Percentiles rank a stretch among this genome's conserved stretches.
Evolutionary conservation across 2,888 invertebrate species (phyloP).

Genomic region (Trichacis sp.): DNA sequence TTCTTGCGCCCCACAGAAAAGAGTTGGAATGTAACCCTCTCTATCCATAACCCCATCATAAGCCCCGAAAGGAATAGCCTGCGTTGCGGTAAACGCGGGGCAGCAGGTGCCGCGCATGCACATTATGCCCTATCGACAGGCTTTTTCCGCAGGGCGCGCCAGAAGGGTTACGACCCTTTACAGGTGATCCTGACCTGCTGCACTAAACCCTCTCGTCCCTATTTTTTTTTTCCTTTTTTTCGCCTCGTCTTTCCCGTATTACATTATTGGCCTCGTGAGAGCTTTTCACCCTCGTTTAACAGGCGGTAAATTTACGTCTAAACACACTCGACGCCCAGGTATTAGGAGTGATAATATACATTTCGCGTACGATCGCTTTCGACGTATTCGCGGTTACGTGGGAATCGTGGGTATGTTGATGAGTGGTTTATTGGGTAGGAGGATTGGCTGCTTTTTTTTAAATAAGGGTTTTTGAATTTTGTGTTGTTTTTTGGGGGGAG

Average conservation of each 20-base stretch:
- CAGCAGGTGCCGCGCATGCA: slow-evolving; percentile 31
- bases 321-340: slow-evolving; percentile 3
- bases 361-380: neutral
- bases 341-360: neutral
- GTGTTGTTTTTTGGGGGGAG: no score
- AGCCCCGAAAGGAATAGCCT: neutral
- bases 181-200: slow-evolving; percentile 54
- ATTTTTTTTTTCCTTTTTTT: no score
- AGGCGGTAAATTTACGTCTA: neutral
- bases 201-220: slow-evolving; percentile 20
- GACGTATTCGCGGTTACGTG: neutral
- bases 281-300: slow-evolving; percentile 9
- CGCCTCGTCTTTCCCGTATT: neutral
- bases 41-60: slow-evolving; percentile 27
- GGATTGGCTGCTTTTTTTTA: no score
- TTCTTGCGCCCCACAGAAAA: slow-evolving; percentile 12
- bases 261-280: slow-evolving; percentile 8
- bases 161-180: slow-evolving; percentile 52
- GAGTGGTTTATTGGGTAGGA: no score
- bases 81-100: slow-evolving; percentile 28
- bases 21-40: slow-evolving; percentile 34
- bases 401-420: no score
- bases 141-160: slow-evolving; percentile 33
- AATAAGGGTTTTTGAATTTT: no score
- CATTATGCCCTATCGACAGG: slow-evolving; percentile 26